Evolutionary conservation across 2,888 invertebrate genomes (phyloP).

Genomic region (Brenthis daphne): DNA sequence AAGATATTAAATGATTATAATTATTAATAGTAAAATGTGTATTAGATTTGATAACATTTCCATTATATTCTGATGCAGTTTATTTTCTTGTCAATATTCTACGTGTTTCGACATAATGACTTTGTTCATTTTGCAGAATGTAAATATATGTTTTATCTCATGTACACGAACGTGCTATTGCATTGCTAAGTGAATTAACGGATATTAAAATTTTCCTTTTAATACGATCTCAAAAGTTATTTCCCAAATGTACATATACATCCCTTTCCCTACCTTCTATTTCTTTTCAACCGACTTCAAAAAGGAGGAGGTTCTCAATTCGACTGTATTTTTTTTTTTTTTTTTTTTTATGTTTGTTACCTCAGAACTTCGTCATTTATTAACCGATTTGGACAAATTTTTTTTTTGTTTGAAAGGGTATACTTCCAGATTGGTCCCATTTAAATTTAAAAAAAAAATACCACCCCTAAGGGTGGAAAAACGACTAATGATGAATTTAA

Average conservation of each 20-base stretch:
- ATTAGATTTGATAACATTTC: constrained; percentile 9
- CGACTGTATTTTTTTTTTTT: too few relatives aligned
- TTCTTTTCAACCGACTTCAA: too few relatives aligned
- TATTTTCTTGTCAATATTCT: constrained; percentile 11
- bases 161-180: constrained; percentile 9
- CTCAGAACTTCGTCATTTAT: too few relatives aligned
- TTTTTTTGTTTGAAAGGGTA: too few relatives aligned
- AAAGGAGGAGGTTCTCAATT: too few relatives aligned
- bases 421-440: too few relatives aligned
- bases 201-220: neutral
- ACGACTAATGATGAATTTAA: too few relatives aligned
- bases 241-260: neutral
- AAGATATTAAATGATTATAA: neutral
- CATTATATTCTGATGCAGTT: neutral
- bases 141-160: constrained; percentile 4
- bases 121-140: constrained; percentile 11
- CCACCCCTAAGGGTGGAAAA: too few relatives aligned
- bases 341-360: too few relatives aligned
- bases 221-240: neutral
- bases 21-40: neutral
- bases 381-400: too few relatives aligned
- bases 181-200: neutral
- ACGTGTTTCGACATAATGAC: constrained; percentile 23
- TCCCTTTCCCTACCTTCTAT: too few relatives aligned
- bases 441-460: too few relatives aligned